phyloP scores from a whole-genome alignment of 2,797 vertebrate species.

The Geotrypetes seraphini region DNA sequence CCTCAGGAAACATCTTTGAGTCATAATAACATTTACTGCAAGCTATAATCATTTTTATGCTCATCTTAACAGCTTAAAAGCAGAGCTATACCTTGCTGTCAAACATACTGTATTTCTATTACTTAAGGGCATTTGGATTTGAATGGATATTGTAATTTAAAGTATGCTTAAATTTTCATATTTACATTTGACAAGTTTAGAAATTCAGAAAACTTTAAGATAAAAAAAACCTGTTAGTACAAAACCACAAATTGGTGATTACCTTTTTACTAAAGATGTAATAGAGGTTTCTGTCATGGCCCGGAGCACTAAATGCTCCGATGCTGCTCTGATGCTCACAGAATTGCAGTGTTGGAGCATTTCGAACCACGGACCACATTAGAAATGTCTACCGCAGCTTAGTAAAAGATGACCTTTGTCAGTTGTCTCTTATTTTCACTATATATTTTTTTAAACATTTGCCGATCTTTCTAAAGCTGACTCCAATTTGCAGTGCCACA shows the following conservation, averaged over 20 bases:
- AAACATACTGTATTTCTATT: slow-evolving; percentile 39
- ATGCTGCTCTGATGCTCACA: too few relatives aligned
- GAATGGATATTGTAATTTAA: slow-evolving; percentile 28
- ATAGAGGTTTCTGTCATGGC: too few relatives aligned
- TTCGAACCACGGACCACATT: too few relatives aligned
- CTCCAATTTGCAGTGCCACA: too few relatives aligned
- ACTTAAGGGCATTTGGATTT: slow-evolving; percentile 47
- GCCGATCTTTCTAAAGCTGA: too few relatives aligned
- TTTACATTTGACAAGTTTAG: slow-evolving; percentile 2
- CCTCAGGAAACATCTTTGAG: slow-evolving; percentile 36
- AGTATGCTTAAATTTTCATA: slow-evolving; percentile 27
- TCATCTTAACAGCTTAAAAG: slow-evolving; percentile 41
- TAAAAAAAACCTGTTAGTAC: slow-evolving; percentile 1
- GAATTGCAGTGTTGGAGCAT: too few relatives aligned
- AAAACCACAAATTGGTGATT: background rate
- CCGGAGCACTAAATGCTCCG: too few relatives aligned
- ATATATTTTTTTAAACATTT: too few relatives aligned
- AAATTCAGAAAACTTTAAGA: slow-evolving; percentile 17
- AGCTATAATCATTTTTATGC: slow-evolving; percentile 48
- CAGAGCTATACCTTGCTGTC: slow-evolving; percentile 31
- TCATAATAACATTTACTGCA: slow-evolving; percentile 40
- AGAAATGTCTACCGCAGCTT: too few relatives aligned
- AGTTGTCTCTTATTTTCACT: too few relatives aligned
- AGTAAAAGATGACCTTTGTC: too few relatives aligned
- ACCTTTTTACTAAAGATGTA: too few relatives aligned